Evolutionary conservation across 2,888 invertebrate species (phyloP).

Genomic region (Yponomeuta malinellus): DNA sequence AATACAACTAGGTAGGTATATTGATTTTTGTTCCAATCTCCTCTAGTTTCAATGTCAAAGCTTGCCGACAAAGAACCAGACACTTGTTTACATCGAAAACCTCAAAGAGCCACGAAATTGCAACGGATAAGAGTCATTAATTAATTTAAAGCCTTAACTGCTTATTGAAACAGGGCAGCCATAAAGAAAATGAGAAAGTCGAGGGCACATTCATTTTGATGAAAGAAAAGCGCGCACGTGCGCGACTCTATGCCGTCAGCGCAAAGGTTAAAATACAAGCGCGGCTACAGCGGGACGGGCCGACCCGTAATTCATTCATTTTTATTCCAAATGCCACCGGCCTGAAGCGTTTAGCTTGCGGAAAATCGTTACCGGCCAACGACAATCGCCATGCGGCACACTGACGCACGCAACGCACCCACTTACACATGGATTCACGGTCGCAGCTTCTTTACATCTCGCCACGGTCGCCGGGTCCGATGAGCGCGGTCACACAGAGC

Average conservation of each 20-base stretch:
- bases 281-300: slow-evolving; percentile 33
- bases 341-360: slow-evolving; percentile 40
- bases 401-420: slow-evolving; percentile 55
- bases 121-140: neutral
- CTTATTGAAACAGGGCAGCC: slow-evolving; percentile 9
- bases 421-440: slow-evolving; percentile 72
- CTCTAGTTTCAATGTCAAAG: slow-evolving; percentile 42
- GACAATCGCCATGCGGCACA: slow-evolving; percentile 50
- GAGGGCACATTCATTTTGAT: slow-evolving; percentile 41
- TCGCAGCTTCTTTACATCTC: slow-evolving; percentile 70
- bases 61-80: slow-evolving; percentile 34
- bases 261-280: slow-evolving; percentile 61
- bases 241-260: slow-evolving; percentile 47
- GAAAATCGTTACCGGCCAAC: slow-evolving; percentile 52
- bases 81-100: slow-evolving; percentile 48
- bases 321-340: slow-evolving; percentile 48
- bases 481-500: slow-evolving; percentile 75
- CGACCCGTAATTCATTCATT: slow-evolving; percentile 58
- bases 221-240: slow-evolving; percentile 57
- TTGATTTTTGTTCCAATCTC: slow-evolving; percentile 14
- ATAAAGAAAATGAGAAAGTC: slow-evolving; percentile 34
- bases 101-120: neutral
- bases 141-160: neutral
- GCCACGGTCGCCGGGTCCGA: slow-evolving; percentile 82
- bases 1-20: slow-evolving; percentile 12